Evolutionary conservation across 2,113 vertebrate genomes (phyloP), one percentile per base, ranked within the genome.

Genomic region (Holacanthus passer): DNA sequence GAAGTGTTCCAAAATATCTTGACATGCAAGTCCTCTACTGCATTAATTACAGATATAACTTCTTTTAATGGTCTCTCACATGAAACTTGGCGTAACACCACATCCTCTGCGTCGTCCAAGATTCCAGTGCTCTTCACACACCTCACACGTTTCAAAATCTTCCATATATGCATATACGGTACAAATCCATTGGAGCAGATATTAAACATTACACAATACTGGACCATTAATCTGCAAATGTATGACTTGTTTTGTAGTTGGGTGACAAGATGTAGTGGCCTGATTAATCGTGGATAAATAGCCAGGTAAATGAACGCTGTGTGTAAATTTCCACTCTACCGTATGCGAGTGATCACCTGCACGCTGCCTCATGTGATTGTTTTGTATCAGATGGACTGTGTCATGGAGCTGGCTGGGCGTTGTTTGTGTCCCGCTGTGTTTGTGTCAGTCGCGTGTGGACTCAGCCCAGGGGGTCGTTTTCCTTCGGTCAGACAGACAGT

Each of bases 221-320:
- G 48, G 71, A 68, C 82, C 68, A 82, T 84, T 84, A 79, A 39
- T 66, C 73, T 70, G 65, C 56, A 90, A 77, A 91, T 89, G 24
- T 77, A 89, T 79, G 77, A 77, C 69, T 83, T 85, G 79, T 89
- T 90, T 87, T 84, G 81, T 67, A 77, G 79, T 55, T 9, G n/a
- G 67, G 47, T 77, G 81, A 88, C 72, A 80, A 76, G 73, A 78
- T 82, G 56, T 79, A 81, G 81, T 79, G 69, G 62, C 62, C 35
- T 67, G 77, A 93, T 90, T 89, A 83, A 85, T 88, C 84, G 81
- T 75, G 86, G 58, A 89, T 85, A 87, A 92, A 90, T 83, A 89
- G 78, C 82, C 60, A 73, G 79, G 71, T 80, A 85, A 89, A 85
- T 88, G 52, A 89, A 88, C 75, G 79, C 14, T 6, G 41, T 62